Base-by-base conservation (phyloP, 1,140 invertebrate genomes). In the Drosophila biarmipes region DNA sequence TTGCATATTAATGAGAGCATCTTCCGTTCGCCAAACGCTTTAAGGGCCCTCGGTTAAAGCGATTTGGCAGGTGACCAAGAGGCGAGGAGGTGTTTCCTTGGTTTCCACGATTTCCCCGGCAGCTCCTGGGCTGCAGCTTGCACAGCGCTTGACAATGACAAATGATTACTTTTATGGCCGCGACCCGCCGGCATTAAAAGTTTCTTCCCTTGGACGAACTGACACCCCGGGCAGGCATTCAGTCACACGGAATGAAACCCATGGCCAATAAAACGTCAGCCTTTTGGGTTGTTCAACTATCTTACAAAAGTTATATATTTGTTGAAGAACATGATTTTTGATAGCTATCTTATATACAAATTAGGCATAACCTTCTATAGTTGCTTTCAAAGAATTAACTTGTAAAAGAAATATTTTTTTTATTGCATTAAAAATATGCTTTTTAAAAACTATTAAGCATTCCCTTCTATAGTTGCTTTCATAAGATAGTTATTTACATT, bases 141-240 rank as follows among this genome's bases (percentile, higher is more conserved):
- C 72, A 74, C 71, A 75, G 51, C 72, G 12, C 51, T 86, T 87
- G 82, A 87, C 84, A 87, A 81, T 87, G 82, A 87, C 84, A 87
- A 87, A 87, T 87, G 84, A 89, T 82, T 89, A 81, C 82, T 87
- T 89, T 87, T 89, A 87, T 89, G 78, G 78, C 63, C 78, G 82
- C 82, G 84, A 82, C 74, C 73, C 46, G 27, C 29, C 71, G 17
- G 34, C 78, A 86, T 78, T 87, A 87, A 86, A 86, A 87, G 73
- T 82, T 86, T 81, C 74, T 49, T 87, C 82, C 78, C 82, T 72
- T 75, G 72, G 81, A 73, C 72, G 68, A 72, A 79, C 78, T 76
- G 82, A 82, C 78, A 87, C 84, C 75, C 76, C 64, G 31, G 55
- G 56, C 61, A 61, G 59, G 38, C 42, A 56, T 62, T 40, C 17